Conservation (phyloP, 2,888 invertebrate genomes). For the Folsomia candida region DNA sequence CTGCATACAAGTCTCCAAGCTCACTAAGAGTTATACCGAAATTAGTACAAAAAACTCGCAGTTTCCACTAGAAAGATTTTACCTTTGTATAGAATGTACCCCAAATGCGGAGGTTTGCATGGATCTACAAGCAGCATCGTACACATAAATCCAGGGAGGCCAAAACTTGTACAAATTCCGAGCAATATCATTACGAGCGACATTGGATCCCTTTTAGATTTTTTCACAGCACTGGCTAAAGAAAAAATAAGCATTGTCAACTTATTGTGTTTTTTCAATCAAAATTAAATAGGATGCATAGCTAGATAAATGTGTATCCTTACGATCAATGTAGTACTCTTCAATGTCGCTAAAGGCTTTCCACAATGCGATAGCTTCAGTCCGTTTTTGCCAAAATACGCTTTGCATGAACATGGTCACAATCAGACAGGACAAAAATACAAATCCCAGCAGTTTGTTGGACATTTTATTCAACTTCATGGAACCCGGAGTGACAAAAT, state of each 20-base stretch:
- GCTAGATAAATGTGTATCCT: too few relatives aligned
- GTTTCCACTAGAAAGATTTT: too few relatives aligned
- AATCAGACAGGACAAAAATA: slow-evolving; percentile 25
- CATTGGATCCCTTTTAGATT: slow-evolving; percentile 15
- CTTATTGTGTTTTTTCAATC: too few relatives aligned
- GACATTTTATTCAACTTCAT: slow-evolving; percentile 10
- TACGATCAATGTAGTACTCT: slow-evolving; percentile 11
- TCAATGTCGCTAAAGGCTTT: slow-evolving; percentile 25
- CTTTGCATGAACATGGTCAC: slow-evolving; percentile 14
- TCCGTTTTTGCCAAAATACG: slow-evolving; percentile 17
- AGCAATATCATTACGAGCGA: slow-evolving; percentile 17
- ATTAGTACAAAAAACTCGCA: too few relatives aligned
- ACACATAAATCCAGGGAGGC: slow-evolving; percentile 25
- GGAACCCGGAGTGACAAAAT: slow-evolving; percentile 20
- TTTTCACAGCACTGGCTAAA: not conserved
- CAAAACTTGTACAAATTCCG: slow-evolving; percentile 26
- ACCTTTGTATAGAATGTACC: slow-evolving; percentile 29
- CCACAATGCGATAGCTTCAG: slow-evolving; percentile 12
- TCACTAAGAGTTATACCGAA: too few relatives aligned
- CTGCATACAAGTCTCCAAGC: not conserved
- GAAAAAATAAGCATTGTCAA: too few relatives aligned
- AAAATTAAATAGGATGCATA: too few relatives aligned
- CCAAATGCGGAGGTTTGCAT: slow-evolving; percentile 36
- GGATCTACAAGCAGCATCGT: slow-evolving; percentile 29
- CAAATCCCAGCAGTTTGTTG: slow-evolving; percentile 24